These are phyloP conservation scores for Gymnothorax reevesii DNA, from an alignment of 2,797 vertebrate species.

Conservation along the genomic window DNA sequence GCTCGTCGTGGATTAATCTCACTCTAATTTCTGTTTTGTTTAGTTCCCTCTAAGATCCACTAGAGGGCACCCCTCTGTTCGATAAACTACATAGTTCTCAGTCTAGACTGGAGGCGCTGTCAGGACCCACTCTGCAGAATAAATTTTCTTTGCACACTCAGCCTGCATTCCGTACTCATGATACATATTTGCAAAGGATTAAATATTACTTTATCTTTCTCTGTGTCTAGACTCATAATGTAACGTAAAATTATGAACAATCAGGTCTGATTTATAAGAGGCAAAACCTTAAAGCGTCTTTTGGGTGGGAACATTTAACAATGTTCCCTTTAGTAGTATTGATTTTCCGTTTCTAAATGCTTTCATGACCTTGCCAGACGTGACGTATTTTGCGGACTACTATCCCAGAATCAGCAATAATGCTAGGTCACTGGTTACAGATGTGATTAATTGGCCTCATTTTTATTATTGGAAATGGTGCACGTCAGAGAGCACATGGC, in stretches of 20 bases:
- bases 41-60: background rate
- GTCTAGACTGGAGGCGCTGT: background rate
- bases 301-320: conserved; percentile 16
- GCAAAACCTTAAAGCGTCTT: conserved; percentile 17
- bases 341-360: conserved; percentile 25
- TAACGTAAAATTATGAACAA: background rate
- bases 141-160: background rate
- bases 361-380: conserved; percentile 19
- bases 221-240: conserved; percentile 12
- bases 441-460: conserved; percentile 8
- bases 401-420: conserved; percentile 8
- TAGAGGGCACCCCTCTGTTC: background rate
- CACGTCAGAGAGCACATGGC: background rate
- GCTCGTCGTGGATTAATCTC: background rate
- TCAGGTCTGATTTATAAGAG: background rate
- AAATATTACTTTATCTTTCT: conserved; percentile 1
- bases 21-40: background rate
- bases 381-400: conserved; percentile 4
- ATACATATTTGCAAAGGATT: background rate
- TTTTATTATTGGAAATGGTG: conserved; percentile 8
- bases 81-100: background rate
- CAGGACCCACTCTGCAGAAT: background rate
- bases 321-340: conserved; percentile 24
- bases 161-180: conserved; percentile 5
- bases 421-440: conserved; percentile 2